Percentiles rank a stretch among this genome's conserved stretches.
Evolutionary conservation across 2,888 invertebrate genomes (phyloP).

Genomic region (Epistrophe eligans): DNA sequence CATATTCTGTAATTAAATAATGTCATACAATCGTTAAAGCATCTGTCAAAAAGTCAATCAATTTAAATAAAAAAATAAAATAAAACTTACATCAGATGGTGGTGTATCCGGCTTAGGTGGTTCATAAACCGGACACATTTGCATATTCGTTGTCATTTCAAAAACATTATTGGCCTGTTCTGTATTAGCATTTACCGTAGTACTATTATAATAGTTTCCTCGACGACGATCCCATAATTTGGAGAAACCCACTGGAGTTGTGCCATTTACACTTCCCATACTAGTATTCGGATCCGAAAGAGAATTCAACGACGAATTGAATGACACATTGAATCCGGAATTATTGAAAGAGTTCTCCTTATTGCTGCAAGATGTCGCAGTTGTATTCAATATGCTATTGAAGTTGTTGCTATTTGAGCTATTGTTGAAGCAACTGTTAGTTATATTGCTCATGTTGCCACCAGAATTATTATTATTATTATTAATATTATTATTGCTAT

Average conservation of each 20-base stretch:
- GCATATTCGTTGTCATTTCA: slow-evolving; percentile 78
- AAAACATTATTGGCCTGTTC: slow-evolving; percentile 76
- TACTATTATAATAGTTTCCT: slow-evolving; percentile 63
- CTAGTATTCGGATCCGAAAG: slow-evolving; percentile 79
- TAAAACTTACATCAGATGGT: slow-evolving; percentile 79
- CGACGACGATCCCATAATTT: slow-evolving; percentile 82
- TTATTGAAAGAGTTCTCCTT: slow-evolving; percentile 80
- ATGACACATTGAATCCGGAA: slow-evolving; percentile 68
- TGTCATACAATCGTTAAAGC: background rate
- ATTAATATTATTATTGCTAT: background rate
- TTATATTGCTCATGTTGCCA: slow-evolving; percentile 54
- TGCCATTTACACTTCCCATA: slow-evolving; percentile 69
- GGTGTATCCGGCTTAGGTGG: slow-evolving; percentile 82
- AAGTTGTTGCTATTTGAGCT: slow-evolving; percentile 76
- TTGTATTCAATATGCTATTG: slow-evolving; percentile 78
- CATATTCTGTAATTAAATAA: slow-evolving; percentile 78
- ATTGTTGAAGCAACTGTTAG: slow-evolving; percentile 59
- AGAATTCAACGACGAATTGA: slow-evolving; percentile 80
- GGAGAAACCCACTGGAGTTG: slow-evolving; percentile 65
- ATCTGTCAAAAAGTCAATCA: background rate
- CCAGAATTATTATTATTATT: slow-evolving; percentile 26
- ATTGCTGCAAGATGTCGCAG: slow-evolving; percentile 78
- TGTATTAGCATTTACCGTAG: slow-evolving; percentile 42
- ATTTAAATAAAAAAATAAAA: background rate
- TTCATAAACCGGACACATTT: slow-evolving; percentile 79